Evolutionary conservation across 2,797 vertebrate species (phyloP).

Genomic region (Kryptolebias ocellatus): DNA sequence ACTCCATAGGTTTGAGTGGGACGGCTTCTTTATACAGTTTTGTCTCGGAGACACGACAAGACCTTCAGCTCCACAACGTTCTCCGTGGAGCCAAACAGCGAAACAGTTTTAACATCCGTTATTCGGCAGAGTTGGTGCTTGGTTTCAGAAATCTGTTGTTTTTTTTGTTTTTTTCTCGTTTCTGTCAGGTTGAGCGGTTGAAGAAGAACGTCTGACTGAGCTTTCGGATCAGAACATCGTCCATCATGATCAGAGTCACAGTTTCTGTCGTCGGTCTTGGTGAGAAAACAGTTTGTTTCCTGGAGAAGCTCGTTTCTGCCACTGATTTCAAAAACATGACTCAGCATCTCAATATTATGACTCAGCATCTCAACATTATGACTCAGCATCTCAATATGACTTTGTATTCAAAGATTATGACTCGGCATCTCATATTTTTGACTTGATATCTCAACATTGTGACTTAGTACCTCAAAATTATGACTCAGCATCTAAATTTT

Average conservation of each 20-base stretch:
- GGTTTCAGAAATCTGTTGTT: conserved; percentile 21
- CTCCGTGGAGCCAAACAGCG: neutral
- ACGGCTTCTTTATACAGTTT: conserved; percentile 20
- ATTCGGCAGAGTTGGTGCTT: conserved; percentile 8
- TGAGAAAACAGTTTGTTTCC: conserved; percentile 51
- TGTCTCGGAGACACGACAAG: conserved; percentile 5
- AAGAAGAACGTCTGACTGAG: conserved; percentile 54
- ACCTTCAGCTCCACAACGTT: neutral
- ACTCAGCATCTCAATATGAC: too few relatives aligned
- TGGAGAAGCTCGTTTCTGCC: neutral
- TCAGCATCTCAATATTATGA: too few relatives aligned
- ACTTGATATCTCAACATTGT: too few relatives aligned
- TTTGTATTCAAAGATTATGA: too few relatives aligned
- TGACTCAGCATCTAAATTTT: too few relatives aligned
- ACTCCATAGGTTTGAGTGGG: conserved; percentile 31
- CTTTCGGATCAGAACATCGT: conserved; percentile 39
- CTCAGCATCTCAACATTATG: too few relatives aligned
- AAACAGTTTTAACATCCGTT: conserved; percentile 32
- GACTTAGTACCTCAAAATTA: too few relatives aligned
- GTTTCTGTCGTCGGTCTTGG: conserved; percentile 72
- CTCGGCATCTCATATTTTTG: too few relatives aligned
- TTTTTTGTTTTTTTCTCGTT: conserved; percentile 26
- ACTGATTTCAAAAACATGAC: too few relatives aligned
- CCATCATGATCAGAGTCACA: conserved; percentile 74
- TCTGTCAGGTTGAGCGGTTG: conserved; percentile 39